Conservation (phyloP, 2,888 invertebrate species). For the Sphaeridia pumilis region DNA sequence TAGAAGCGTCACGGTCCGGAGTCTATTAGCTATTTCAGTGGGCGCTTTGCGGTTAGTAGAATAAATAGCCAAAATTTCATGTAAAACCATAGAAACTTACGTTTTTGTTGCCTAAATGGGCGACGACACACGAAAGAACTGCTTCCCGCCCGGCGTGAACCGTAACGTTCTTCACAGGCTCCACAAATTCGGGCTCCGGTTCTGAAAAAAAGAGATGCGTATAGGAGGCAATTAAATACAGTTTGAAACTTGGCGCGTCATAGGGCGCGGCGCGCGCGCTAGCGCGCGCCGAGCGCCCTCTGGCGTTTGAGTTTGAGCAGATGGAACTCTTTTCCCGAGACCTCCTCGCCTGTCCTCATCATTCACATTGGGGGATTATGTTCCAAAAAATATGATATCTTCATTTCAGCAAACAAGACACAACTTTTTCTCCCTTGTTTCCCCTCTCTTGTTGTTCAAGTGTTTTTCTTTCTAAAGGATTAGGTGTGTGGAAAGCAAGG, state of each 20-base stretch:
- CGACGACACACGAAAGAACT: conserved; percentile 58
- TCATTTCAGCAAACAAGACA: conserved; percentile 2
- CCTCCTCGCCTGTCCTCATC: neutral
- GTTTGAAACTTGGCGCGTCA: no score
- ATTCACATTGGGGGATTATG: conserved; percentile 1
- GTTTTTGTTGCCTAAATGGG: conserved; percentile 61
- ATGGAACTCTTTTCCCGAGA: no score
- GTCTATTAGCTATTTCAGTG: no score
- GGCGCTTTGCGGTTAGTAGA: no score
- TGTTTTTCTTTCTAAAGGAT: conserved; percentile 3
- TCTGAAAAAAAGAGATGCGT: conserved; percentile 19
- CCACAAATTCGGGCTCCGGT: conserved; percentile 56
- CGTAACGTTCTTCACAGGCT: conserved; percentile 60
- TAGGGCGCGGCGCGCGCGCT: neutral
- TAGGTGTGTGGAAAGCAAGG: neutral
- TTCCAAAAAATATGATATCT: conserved; percentile 1
- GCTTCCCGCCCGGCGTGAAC: conserved; percentile 63
- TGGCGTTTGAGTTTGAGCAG: no score
- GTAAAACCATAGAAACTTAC: no score
- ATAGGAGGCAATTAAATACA: no score
- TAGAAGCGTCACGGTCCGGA: no score
- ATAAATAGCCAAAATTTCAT: no score
- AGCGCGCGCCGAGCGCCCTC: neutral
- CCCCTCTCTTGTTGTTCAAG: neutral
- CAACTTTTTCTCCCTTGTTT: no score